These are phyloP conservation scores for Hemicordylus capensis DNA, from an alignment of 2,113 vertebrate species.

Conservation along the genomic window DNA sequence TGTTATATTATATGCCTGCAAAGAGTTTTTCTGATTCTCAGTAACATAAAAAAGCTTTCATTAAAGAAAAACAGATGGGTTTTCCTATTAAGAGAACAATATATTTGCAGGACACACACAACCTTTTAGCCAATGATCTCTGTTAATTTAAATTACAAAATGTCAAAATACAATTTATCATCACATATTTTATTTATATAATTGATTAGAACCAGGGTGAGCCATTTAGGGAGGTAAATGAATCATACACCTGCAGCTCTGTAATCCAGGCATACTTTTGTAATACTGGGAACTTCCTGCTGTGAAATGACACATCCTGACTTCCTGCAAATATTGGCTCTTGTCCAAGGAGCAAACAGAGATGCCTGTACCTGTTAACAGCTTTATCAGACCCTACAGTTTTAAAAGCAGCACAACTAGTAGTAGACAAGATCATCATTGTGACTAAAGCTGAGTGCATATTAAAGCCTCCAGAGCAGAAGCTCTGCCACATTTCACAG, in stretches of 20 bases:
- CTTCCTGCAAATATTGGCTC: slow-evolving; percentile 19
- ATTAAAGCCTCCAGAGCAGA: background rate
- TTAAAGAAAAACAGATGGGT: background rate
- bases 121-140: background rate
- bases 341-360: slow-evolving; percentile 28
- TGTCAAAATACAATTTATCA: background rate
- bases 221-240: background rate
- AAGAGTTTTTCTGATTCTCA: background rate
- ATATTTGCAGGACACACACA: background rate
- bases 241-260: background rate
- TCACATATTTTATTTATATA: background rate
- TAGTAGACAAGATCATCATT: background rate
- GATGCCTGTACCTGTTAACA: background rate
- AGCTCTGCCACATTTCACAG: too few species aligned
- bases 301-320: slow-evolving; percentile 11
- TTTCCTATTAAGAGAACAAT: background rate
- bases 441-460: background rate
- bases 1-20: background rate
- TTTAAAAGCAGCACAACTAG: background rate
- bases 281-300: slow-evolving; percentile 25
- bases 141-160: background rate
- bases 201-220: background rate
- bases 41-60: background rate
- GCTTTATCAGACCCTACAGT: background rate
- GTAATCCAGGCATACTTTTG: background rate